phyloP scores from a whole-genome alignment of 2,797 vertebrate genomes.

The Typhlichthys subterraneus region DNA sequence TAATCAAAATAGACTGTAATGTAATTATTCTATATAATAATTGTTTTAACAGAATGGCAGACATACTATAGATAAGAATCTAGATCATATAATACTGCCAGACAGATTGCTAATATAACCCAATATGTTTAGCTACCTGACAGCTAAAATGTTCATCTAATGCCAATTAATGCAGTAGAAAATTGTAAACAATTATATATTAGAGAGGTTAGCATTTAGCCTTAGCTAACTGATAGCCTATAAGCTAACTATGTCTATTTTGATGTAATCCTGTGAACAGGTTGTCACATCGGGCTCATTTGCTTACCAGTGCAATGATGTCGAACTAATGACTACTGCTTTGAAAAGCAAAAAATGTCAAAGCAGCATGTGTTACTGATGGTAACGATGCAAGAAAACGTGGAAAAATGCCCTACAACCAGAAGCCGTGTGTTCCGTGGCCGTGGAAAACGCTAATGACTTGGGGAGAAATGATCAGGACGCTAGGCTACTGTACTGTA shows the following conservation, averaged over 20 bases:
- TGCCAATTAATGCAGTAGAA: too few relatives aligned
- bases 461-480: slow-evolving; percentile 32
- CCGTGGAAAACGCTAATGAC: slow-evolving; percentile 27
- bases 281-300: background rate
- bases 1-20: too few relatives aligned
- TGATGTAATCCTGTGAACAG: background rate
- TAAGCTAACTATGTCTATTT: background rate
- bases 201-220: too few relatives aligned
- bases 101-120: background rate
- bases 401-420: slow-evolving; percentile 4
- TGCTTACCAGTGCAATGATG: background rate
- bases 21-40: too few relatives aligned
- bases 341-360: slow-evolving; percentile 12
- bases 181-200: too few relatives aligned
- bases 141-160: too few relatives aligned
- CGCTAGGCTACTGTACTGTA: slow-evolving; percentile 8
- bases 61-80: too few relatives aligned
- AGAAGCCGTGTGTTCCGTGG: slow-evolving; percentile 27
- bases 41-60: too few relatives aligned
- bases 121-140: background rate
- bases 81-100: background rate
- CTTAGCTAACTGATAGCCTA: too few relatives aligned
- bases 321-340: background rate
- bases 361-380: slow-evolving; percentile 28
- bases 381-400: background rate